A percentile compares a stretch with the other conserved stretches of the same genome.
Evolutionary conservation across 2,797 vertebrate genomes (phyloP).

Genomic region (Lycodopsis pacificus): DNA sequence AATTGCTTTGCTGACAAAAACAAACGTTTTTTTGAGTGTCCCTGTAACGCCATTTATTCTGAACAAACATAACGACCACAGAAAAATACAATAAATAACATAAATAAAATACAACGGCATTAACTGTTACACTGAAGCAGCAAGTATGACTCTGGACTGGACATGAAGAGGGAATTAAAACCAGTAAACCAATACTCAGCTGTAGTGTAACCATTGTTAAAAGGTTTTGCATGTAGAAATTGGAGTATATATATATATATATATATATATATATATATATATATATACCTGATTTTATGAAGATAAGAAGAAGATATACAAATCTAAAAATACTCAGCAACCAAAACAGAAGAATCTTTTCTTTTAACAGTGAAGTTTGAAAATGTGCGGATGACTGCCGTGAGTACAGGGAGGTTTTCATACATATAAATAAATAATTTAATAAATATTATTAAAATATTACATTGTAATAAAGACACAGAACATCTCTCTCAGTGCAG

Average conservation of each 20-base stretch:
- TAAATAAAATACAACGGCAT: not conserved
- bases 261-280: too few relatives aligned
- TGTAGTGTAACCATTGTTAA: not conserved
- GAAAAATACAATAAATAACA: not conserved
- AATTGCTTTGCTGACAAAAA: not conserved
- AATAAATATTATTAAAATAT: not conserved
- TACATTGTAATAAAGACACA: not conserved
- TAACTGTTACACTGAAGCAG: not conserved
- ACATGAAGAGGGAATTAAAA: not conserved
- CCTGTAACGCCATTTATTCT: not conserved
- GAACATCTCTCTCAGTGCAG: not conserved
- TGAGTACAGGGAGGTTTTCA: accelerated
- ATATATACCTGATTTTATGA: not conserved
- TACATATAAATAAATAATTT: slow-evolving; percentile 6
- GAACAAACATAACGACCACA: not conserved
- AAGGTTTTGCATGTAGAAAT: not conserved
- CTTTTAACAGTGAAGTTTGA: slow-evolving; percentile 14
- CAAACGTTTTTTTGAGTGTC: not conserved
- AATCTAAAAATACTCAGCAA: not conserved
- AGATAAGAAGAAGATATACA: not conserved
- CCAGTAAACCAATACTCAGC: not conserved
- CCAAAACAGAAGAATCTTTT: not conserved
- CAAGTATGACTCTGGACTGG: not conserved
- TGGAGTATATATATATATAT: too few relatives aligned
- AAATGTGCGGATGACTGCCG: not conserved